A percentile compares a stretch with the other conserved stretches of the same genome.
Evolutionary conservation across 2,888 invertebrate species (phyloP).

Genomic region (Branchinecta sandiegonensis): DNA sequence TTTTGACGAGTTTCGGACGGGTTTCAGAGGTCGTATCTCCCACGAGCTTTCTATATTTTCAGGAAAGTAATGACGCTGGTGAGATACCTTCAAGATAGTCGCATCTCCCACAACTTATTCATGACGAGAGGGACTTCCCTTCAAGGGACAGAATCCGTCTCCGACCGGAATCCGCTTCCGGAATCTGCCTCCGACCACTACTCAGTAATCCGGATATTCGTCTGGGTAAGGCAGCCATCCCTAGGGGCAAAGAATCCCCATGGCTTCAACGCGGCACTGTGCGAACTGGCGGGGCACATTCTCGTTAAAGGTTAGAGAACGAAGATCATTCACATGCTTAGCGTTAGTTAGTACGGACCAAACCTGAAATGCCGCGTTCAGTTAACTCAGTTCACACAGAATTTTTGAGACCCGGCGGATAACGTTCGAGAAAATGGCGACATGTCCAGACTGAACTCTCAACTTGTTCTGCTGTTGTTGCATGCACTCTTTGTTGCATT

Average conservation of each 20-base stretch:
- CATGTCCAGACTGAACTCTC: too few relatives aligned
- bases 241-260: conserved; percentile 43
- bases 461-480: too few relatives aligned
- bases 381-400: too few relatives aligned
- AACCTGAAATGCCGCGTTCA: too few relatives aligned
- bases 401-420: too few relatives aligned
- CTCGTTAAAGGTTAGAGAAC: conserved; percentile 44
- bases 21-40: too few relatives aligned
- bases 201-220: conserved; percentile 22
- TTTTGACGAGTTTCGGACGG: too few relatives aligned
- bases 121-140: conserved; percentile 44
- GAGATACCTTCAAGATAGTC: conserved; percentile 43
- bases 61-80: conserved; percentile 40
- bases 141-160: conserved; percentile 25
- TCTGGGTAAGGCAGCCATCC: conserved; percentile 39
- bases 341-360: too few relatives aligned
- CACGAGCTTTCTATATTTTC: conserved; percentile 25
- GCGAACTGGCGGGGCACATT: conserved; percentile 61
- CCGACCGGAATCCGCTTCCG: conserved; percentile 22
- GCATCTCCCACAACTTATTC: conserved; percentile 60
- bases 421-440: too few relatives aligned
- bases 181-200: conserved; percentile 29
- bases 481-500: too few relatives aligned
- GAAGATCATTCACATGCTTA: too few relatives aligned
- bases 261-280: conserved; percentile 53